Evolutionary conservation across 2,113 vertebrate species (phyloP), one percentile per base, ranked within the genome.

Genomic region (Ciconia stormi): DNA sequence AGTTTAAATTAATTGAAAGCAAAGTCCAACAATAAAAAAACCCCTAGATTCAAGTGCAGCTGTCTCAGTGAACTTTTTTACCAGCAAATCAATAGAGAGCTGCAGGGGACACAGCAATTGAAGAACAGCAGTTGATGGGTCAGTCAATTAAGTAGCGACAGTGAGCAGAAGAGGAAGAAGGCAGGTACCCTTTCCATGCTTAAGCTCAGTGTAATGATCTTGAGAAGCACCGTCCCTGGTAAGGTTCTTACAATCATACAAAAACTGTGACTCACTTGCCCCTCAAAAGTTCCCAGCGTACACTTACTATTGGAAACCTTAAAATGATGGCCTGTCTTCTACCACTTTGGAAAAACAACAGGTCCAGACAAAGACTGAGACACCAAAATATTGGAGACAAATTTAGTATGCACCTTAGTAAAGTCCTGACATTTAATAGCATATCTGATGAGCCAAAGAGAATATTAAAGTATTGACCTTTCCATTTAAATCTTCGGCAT

Each of bases 71-170:
- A 79, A 89, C 38, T 58, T 96, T 95, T 73, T 58, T 21, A 87
- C 65, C 42, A 66, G 78, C 63, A 95, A 95, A 97, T 98, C 96
- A 86, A 95, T 93, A 93, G 44, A 49, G 27, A 91, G 55, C 92
- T 78, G 52, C 21, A 19, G 82, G 85, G 69, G 91, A 77, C 19
- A 2, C 17, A 52, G 59, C 42, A 44, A 79, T 4, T 76, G 80
- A 69, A 62, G 87, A 83, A 65, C 21, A 63, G 58, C 84, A 90
- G 87, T 56, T 83, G 80, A 56, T 47, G 65, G 66, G 87, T 90
- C 85, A 89, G 92, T 96, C 94, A 97, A 73, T 97, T 95, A 92
- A 96, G 83, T 26, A 70, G 26, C 2, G 23, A 59, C 53, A 89
- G 38, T 16, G 63, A 96, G n/a, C 2, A 59, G 53, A 72, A 78